Conservation (phyloP, 2,797 vertebrate genomes). For the Rhinophrynus dorsalis region DNA sequence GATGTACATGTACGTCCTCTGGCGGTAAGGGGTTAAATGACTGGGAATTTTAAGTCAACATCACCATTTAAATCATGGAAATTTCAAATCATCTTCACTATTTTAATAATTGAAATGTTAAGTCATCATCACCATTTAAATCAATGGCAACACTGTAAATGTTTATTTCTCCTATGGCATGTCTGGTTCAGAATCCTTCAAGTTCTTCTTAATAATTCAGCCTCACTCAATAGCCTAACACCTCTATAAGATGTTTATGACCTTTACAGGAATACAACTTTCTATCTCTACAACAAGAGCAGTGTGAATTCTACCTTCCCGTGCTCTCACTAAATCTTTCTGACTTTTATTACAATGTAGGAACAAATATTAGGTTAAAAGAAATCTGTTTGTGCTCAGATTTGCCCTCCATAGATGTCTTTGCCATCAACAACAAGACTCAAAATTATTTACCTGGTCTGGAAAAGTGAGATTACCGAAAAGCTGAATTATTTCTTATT, state of each 20-base stretch:
- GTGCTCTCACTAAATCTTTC: slow-evolving; percentile 9
- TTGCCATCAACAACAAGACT: not conserved
- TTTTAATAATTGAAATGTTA: too few species aligned
- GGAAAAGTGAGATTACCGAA: not conserved
- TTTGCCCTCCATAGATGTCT: slow-evolving; percentile 4
- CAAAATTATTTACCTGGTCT: slow-evolving; percentile 1
- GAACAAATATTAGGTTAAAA: slow-evolving; percentile 23
- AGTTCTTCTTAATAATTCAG: too few species aligned
- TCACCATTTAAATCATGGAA: too few species aligned
- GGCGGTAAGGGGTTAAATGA: too few species aligned
- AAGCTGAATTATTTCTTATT: not conserved
- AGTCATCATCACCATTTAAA: too few species aligned
- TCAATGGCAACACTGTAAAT: too few species aligned
- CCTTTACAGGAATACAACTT: slow-evolving; percentile 9
- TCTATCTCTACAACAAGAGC: not conserved
- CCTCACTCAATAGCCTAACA: not conserved
- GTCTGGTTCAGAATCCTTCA: too few species aligned
- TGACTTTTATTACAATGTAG: slow-evolving; percentile 27
- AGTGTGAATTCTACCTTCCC: not conserved
- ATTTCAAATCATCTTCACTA: too few species aligned
- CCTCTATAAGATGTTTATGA: slow-evolving; percentile 4
- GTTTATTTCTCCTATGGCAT: too few species aligned
- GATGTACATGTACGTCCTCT: too few species aligned
- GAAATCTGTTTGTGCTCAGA: not conserved
- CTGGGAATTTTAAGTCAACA: too few species aligned